Evolutionary conservation across 2,113 vertebrate genomes (phyloP).

Genomic region (Acrocephalus arundinaceus): DNA sequence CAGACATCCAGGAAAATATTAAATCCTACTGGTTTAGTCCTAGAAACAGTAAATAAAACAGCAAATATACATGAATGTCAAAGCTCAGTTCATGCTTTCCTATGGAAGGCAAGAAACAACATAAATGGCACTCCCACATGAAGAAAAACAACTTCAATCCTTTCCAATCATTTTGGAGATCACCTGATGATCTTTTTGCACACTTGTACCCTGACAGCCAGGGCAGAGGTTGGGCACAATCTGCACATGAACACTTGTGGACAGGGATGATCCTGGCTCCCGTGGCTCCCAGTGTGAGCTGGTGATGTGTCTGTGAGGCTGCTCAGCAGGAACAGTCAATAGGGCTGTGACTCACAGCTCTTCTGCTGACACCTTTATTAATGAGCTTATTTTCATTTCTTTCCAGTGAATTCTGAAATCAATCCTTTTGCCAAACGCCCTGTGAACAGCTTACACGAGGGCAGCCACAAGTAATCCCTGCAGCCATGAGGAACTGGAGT

Average conservation of each 20-base stretch:
- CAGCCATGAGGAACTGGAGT: background rate
- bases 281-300: background rate
- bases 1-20: background rate
- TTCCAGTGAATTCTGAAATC: slow-evolving; percentile 8
- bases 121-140: background rate
- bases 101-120: background rate
- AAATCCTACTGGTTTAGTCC: background rate
- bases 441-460: background rate
- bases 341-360: background rate
- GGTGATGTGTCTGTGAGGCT: background rate
- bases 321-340: background rate
- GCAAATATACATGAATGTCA: background rate
- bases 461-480: background rate
- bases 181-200: background rate
- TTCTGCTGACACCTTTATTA: background rate
- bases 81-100: background rate
- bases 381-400: slow-evolving; percentile 17
- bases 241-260: background rate
- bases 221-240: background rate
- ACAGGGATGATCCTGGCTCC: background rate
- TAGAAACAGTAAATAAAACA: background rate
- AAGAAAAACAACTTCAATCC: background rate
- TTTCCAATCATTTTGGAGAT: background rate
- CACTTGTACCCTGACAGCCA: fast-evolving
- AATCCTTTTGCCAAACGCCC: background rate